phyloP scores from a whole-genome alignment of 2,888 invertebrate genomes.

The Megamerina dolium region DNA sequence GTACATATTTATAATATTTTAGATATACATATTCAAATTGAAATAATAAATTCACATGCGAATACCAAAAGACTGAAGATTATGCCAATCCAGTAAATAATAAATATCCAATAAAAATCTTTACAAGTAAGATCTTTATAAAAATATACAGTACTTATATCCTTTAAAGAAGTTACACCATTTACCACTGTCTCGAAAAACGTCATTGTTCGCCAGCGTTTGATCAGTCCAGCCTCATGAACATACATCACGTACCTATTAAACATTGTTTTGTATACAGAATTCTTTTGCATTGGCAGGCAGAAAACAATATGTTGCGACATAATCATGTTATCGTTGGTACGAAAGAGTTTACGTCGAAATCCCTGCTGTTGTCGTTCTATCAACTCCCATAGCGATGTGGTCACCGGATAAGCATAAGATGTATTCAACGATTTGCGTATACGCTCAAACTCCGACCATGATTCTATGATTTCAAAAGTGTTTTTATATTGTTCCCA shows the following conservation, averaged over 20 bases:
- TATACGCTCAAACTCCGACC: not conserved
- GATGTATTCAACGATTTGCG: slow-evolving; percentile 3
- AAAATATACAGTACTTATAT: not conserved
- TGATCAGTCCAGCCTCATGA: slow-evolving; percentile 6
- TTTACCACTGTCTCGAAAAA: slow-evolving; percentile 10
- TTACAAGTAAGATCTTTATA: not conserved
- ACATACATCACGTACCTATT: slow-evolving; percentile 8
- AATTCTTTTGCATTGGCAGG: slow-evolving; percentile 11
- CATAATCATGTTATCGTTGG: not conserved
- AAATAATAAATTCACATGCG: slow-evolving; percentile 2
- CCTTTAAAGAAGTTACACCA: not conserved
- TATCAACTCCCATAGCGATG: slow-evolving; percentile 1
- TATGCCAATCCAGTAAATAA: not conserved
- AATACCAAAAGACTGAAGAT: not conserved
- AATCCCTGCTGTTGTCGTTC: slow-evolving; percentile 5
- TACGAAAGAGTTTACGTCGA: slow-evolving; percentile 5
- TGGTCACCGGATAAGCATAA: slow-evolving; percentile 3
- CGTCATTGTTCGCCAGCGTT: slow-evolving; percentile 5
- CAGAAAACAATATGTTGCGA: too few relatives aligned
- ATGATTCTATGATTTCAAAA: slow-evolving; percentile 3
- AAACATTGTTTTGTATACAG: slow-evolving; percentile 5
- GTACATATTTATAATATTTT: too few relatives aligned
- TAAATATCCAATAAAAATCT: slow-evolving; percentile 3
- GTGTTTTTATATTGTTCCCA: not conserved
- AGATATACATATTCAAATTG: too few relatives aligned